Evolutionary conservation across 2,888 invertebrate genomes (phyloP).

Genomic region (Brenthis daphne): DNA sequence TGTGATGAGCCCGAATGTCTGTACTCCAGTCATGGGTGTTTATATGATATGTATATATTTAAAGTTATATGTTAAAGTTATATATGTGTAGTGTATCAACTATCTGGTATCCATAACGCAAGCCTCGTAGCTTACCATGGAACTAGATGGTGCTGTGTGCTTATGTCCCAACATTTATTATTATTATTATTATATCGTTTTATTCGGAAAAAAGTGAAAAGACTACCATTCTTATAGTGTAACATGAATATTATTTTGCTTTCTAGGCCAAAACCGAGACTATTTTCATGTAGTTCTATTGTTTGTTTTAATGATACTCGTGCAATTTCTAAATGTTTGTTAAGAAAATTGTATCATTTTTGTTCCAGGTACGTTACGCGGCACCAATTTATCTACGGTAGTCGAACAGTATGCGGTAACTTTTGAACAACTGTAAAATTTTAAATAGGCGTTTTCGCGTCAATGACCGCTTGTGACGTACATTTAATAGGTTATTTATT

Average conservation of each 20-base stretch:
- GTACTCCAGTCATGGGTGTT: too few relatives aligned
- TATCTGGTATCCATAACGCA: too few relatives aligned
- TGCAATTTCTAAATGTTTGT: conserved; percentile 6
- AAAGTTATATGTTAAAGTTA: too few relatives aligned
- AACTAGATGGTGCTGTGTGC: too few relatives aligned
- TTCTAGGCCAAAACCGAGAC: conserved; percentile 2
- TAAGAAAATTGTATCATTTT: conserved; percentile 5
- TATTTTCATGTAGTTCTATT: not conserved
- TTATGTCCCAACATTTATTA: too few relatives aligned
- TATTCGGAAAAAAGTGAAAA: too few relatives aligned
- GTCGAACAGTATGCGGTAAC: not conserved
- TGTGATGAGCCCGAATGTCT: too few relatives aligned
- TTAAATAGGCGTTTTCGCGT: not conserved
- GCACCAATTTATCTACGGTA: not conserved
- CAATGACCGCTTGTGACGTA: not conserved
- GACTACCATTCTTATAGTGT: not conserved
- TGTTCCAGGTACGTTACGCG: conserved; percentile 12
- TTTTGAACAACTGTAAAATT: conserved; percentile 4
- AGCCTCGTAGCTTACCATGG: too few relatives aligned
- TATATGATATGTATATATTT: too few relatives aligned
- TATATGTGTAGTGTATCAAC: too few relatives aligned
- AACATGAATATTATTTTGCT: not conserved
- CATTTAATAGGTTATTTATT: too few relatives aligned
- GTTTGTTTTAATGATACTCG: not conserved
- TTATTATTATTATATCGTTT: too few relatives aligned